Evolutionary conservation across 2,888 invertebrate species (phyloP), one percentile per base, ranked within the genome.

Genomic region (Cataglyphis livida): DNA sequence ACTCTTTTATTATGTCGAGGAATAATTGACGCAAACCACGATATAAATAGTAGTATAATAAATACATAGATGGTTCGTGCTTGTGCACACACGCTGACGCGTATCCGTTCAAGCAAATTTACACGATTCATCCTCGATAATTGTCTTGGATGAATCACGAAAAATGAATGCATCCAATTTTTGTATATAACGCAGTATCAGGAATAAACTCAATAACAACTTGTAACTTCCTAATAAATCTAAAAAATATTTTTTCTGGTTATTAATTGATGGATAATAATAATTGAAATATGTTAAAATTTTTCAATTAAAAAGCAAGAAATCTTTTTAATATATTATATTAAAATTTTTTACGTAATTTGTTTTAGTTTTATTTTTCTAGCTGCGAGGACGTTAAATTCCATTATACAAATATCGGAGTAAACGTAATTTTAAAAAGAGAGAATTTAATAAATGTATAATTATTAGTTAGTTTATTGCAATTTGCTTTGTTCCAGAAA

Each of bases 11-110:
- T 68, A 59, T 64, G 32, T 35, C 59, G 59, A 71, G 64, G 51
- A 83, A 81, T 84, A 87, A 87, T 84, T 70, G 81, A 75, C 75
- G 83, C 59, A 21, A 70, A 59, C 54, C 57, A 65, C n/a, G 74
- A 54, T 81, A 81, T 83, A 78, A 88, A 84, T 79, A 81, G 61
- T 84, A 57, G 76, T 57, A 71, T 73, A 85, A 89, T 89, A 89
- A 89, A 82, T 44, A 44, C 4, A 44, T 66, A 82, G 57, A 68
- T 44, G 28, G 28, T 25, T 10, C 41, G 25, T 76, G 18, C 32
- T 51, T 54, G 21, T 18, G 38, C 38, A 68, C n/a, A n/a, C 32
- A 61, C 41, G 28, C 61, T 51, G 78, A 75, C 75, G 48, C 57
- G 10, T 25, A 25, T 41, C 54, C 41, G 32, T 68, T 78, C 32